Percentiles rank a stretch among this genome's conserved stretches.
These are phyloP conservation scores for Enteromius treurensis DNA, from an alignment of 2,797 vertebrate species.

Conservation along the genomic window DNA sequence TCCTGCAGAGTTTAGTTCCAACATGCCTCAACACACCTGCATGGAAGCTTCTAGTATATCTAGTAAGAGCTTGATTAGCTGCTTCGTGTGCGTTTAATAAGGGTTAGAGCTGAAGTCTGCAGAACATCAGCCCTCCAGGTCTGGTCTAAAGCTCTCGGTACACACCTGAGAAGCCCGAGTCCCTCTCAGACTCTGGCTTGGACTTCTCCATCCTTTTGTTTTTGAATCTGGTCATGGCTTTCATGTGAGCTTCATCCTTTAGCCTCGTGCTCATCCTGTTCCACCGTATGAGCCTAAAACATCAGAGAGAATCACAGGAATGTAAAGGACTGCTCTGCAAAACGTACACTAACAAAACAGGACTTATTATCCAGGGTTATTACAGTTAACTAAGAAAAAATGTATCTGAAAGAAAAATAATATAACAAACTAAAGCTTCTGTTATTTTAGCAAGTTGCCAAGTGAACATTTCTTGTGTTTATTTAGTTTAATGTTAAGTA, in stretches of 20 bases:
- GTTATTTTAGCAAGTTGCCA: too few species aligned
- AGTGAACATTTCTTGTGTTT: too few species aligned
- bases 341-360: neutral
- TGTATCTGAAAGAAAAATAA: too few species aligned
- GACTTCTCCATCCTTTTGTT: slow-evolving; percentile 63
- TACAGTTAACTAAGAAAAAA: neutral
- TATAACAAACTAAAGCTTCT: too few species aligned
- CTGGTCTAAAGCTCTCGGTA: neutral
- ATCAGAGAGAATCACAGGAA: neutral
- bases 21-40: too few species aligned
- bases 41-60: too few species aligned
- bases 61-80: too few species aligned
- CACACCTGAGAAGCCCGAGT: slow-evolving; percentile 92
- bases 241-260: slow-evolving; percentile 67
- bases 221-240: slow-evolving; percentile 57
- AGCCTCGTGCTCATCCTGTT: slow-evolving; percentile 72
- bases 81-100: too few species aligned
- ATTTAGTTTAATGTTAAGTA: too few species aligned
- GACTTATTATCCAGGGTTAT: neutral
- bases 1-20: too few species aligned
- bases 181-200: slow-evolving; percentile 83
- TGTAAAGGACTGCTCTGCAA: neutral
- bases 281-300: slow-evolving; percentile 33
- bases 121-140: too few species aligned
- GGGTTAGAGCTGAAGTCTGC: too few species aligned